Evolutionary conservation across 1,140 invertebrate genomes (phyloP).

Genomic region (Zeugodacus cucurbitae): DNA sequence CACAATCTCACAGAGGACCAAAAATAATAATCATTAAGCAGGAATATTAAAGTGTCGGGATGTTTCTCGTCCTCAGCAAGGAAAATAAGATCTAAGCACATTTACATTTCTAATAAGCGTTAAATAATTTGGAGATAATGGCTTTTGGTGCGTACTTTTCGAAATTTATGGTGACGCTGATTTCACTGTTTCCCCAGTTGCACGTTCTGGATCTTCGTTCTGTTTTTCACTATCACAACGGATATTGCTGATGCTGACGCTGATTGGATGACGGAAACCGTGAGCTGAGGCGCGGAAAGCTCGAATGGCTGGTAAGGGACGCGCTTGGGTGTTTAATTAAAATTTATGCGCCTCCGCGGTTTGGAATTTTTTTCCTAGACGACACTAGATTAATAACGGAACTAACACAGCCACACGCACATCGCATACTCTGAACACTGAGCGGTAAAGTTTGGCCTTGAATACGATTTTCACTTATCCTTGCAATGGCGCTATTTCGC

Average conservation of each 20-base stretch:
- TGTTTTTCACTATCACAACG: not conserved
- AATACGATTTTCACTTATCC: not conserved
- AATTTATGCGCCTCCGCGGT: not conserved
- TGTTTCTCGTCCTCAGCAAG: not conserved
- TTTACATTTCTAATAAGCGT: not conserved
- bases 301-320: not conserved
- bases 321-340: not conserved
- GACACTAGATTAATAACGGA: not conserved
- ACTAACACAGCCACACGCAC: not conserved
- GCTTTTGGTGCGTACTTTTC: not conserved
- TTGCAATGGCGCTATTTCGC: not conserved
- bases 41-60: not conserved
- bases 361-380: not conserved
- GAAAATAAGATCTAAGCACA: not conserved
- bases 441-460: too few species aligned
- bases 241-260: slow-evolving; percentile 8
- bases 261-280: slow-evolving; percentile 2
- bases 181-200: not conserved
- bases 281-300: not conserved
- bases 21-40: not conserved
- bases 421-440: too few species aligned
- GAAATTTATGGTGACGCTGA: not conserved
- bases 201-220: not conserved
- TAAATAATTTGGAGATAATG: not conserved
- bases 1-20: not conserved